phyloP scores from a whole-genome alignment of 2,113 vertebrate genomes.

The Equus quagga region DNA sequence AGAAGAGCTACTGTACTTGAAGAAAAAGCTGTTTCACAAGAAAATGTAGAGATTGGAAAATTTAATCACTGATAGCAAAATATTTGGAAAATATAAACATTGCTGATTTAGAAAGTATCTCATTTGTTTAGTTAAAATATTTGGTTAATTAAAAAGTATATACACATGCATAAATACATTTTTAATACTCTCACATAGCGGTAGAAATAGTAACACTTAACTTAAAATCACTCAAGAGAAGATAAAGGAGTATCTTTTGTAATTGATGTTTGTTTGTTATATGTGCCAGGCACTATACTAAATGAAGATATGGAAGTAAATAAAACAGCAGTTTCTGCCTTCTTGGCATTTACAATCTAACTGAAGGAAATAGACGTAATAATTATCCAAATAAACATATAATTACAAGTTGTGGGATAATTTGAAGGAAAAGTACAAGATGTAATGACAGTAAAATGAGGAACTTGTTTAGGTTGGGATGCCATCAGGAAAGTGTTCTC shows the following conservation, averaged over 20 bases:
- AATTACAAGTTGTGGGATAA: not conserved
- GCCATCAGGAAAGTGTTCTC: not conserved
- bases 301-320: conserved; percentile 3
- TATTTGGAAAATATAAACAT: conserved; percentile 10
- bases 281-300: not conserved
- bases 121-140: not conserved
- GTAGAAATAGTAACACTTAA: conserved; percentile 18
- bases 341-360: not conserved
- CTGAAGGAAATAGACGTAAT: not conserved
- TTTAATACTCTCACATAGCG: not conserved
- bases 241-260: not conserved
- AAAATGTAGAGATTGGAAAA: conserved; percentile 2
- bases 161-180: not conserved
- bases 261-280: not conserved
- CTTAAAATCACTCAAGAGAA: not conserved
- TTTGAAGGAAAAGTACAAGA: conserved; percentile 26
- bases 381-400: not conserved
- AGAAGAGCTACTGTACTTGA: conserved; percentile 14
- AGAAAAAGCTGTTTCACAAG: not conserved
- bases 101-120: not conserved
- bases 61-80: not conserved
- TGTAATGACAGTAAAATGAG: not conserved
- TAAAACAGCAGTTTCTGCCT: not conserved
- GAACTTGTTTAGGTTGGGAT: not conserved
- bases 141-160: not conserved